A percentile compares a stretch with the other conserved stretches of the same genome.
Conservation (phyloP, 2,888 invertebrate species). For the Mesorhabditis spiculigera region DNA sequence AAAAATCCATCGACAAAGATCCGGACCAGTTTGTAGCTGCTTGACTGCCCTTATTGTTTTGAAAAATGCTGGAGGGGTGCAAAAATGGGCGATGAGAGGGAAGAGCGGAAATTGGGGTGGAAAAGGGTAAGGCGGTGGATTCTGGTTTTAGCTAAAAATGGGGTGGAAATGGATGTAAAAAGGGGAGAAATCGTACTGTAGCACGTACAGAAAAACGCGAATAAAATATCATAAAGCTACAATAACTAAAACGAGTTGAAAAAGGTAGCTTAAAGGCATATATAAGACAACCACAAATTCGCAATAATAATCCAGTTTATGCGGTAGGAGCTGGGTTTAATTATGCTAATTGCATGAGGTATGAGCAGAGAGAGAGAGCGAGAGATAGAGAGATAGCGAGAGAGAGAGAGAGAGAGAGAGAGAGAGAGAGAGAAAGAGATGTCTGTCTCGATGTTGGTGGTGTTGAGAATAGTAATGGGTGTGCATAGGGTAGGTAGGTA, state of each 20-base stretch:
- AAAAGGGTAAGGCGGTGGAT: too few species aligned
- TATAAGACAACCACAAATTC: not conserved
- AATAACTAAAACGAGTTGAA: slow-evolving; percentile 1
- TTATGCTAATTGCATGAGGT: too few species aligned
- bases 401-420: not conserved
- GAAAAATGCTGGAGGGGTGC: too few species aligned
- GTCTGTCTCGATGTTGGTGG: slow-evolving; percentile 10
- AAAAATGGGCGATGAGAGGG: too few species aligned
- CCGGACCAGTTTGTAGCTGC: too few species aligned
- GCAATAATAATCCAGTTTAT: not conserved
- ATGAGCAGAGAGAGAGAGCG: slow-evolving; percentile 8
- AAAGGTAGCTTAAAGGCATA: not conserved
- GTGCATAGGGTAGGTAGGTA: too few species aligned
- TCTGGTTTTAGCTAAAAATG: too few species aligned
- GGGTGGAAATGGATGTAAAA: too few species aligned
- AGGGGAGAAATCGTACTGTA: not conserved
- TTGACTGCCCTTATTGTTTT: too few species aligned
- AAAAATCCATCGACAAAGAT: too few species aligned
- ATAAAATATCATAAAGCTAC: not conserved
- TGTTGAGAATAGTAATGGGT: slow-evolving; percentile 10
- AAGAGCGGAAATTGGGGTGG: too few species aligned
- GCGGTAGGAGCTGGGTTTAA: too few species aligned
- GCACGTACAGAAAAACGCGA: not conserved
- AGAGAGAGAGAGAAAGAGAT: not conserved
- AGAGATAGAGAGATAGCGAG: slow-evolving; percentile 7